Percentiles rank a stretch among this genome's conserved stretches.
These are phyloP conservation scores for Malurus alboscapulatus DNA, from an alignment of 2,113 vertebrate species.

Conservation along the genomic window DNA sequence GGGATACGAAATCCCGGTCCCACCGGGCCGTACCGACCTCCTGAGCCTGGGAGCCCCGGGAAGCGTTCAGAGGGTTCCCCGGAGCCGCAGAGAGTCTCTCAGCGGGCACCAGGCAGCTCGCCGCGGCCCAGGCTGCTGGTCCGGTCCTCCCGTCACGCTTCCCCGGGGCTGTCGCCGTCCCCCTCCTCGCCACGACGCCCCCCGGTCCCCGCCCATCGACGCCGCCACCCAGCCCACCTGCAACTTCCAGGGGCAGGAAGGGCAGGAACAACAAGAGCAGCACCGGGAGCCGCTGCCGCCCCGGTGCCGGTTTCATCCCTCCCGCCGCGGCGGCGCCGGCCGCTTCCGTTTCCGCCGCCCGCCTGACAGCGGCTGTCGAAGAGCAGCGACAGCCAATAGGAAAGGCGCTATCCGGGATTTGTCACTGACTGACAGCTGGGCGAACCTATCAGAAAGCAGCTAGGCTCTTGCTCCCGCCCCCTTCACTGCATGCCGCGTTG, in stretches of 20 bases:
- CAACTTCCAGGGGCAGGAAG: not conserved
- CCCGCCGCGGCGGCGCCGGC: slow-evolving; percentile 80
- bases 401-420: rapidly evolving
- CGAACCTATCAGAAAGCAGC: rapidly evolving
- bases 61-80: no score
- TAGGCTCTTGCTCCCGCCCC: rapidly evolving
- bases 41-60: no score
- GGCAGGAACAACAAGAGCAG: rapidly evolving
- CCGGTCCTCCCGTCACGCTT: not conserved
- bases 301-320: slow-evolving; percentile 78
- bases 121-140: no score
- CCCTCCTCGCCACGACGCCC: not conserved
- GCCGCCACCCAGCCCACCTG: not conserved
- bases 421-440: rapidly evolving
- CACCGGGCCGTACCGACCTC: not conserved
- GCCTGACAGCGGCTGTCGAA: rapidly evolving
- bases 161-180: not conserved
- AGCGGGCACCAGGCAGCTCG: no score
- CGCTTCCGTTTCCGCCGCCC: slow-evolving; percentile 10
- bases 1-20: no score
- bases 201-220: no score
- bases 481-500: rapidly evolving
- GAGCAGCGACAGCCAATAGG: not conserved
- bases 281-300: not conserved
- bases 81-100: rapidly evolving